These are phyloP conservation scores for Aegotheles bennettii DNA, from an alignment of 2,113 vertebrate species.

Conservation along the genomic window DNA sequence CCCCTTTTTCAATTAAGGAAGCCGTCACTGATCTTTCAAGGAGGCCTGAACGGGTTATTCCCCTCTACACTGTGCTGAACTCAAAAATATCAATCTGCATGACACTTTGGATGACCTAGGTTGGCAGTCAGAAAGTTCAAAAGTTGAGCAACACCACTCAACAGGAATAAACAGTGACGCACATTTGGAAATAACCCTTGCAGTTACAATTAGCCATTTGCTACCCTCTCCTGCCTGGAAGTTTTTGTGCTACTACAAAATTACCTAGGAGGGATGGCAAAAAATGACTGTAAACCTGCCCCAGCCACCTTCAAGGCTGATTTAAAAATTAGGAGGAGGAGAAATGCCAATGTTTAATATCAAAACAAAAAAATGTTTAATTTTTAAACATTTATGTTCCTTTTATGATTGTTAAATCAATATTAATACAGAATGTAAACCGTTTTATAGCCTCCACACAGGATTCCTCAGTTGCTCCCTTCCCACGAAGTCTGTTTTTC, in stretches of 20 bases:
- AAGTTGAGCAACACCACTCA: conserved; percentile 26
- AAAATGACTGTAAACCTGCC: conserved; percentile 30
- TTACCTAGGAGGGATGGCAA: neutral
- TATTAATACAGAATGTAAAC: conserved; percentile 39
- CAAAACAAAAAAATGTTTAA: conserved; percentile 48
- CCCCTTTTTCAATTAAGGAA: conserved; percentile 3
- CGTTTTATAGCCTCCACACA: conserved; percentile 16
- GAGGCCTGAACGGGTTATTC: neutral
- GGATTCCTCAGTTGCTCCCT: neutral
- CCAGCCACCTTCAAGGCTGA: neutral
- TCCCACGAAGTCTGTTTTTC: neutral
- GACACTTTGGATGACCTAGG: neutral
- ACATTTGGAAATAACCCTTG: conserved; percentile 38
- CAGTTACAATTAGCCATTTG: neutral
- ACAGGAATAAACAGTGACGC: neutral
- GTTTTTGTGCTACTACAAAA: conserved; percentile 9
- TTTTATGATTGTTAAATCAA: conserved; percentile 57
- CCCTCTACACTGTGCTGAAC: neutral
- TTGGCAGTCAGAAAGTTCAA: neutral
- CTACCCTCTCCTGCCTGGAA: conserved; percentile 27
- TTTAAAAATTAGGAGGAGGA: conserved; percentile 49
- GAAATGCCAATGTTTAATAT: conserved; percentile 49
- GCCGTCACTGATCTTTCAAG: neutral
- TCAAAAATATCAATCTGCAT: neutral
- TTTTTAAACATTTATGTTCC: conserved; percentile 45